These are phyloP conservation scores for Uria aalge DNA, from an alignment of 2,113 vertebrate species.

Conservation along the genomic window DNA sequence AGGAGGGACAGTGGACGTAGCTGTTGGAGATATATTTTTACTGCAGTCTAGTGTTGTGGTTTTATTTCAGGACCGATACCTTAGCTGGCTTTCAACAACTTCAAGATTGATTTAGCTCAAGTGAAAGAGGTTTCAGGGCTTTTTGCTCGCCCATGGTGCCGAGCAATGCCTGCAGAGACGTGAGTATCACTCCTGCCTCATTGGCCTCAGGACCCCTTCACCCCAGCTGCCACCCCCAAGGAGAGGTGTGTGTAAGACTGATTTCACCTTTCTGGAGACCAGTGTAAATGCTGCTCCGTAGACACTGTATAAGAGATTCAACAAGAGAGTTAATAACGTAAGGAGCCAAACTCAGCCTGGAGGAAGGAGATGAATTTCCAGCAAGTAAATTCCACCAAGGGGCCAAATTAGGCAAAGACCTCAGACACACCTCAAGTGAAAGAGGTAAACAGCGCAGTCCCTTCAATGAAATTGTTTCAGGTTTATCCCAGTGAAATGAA, in stretches of 20 bases:
- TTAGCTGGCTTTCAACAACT: not conserved
- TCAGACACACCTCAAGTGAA: not conserved
- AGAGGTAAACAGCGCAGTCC: not conserved
- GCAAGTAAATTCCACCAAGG: not conserved
- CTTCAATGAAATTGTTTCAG: not conserved
- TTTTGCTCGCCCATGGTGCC: not conserved
- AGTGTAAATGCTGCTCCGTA: not conserved
- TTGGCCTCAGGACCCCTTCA: not conserved
- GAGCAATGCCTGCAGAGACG: not conserved
- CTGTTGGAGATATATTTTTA: not conserved
- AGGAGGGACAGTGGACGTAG: not conserved
- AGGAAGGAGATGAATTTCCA: not conserved
- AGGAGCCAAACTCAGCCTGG: not conserved
- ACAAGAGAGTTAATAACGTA: not conserved
- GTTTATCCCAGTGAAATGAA: not conserved
- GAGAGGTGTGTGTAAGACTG: not conserved
- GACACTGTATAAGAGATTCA: not conserved
- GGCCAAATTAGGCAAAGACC: not conserved
- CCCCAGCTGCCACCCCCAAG: not conserved
- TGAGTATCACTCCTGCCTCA: not conserved
- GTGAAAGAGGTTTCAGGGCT: not conserved
- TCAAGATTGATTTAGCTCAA: not conserved
- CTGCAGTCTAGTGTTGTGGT: not conserved
- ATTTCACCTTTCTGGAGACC: not conserved
- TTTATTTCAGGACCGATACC: not conserved